Evolutionary conservation across 2,113 vertebrate genomes (phyloP).

Genomic region (Corvus cornix): DNA sequence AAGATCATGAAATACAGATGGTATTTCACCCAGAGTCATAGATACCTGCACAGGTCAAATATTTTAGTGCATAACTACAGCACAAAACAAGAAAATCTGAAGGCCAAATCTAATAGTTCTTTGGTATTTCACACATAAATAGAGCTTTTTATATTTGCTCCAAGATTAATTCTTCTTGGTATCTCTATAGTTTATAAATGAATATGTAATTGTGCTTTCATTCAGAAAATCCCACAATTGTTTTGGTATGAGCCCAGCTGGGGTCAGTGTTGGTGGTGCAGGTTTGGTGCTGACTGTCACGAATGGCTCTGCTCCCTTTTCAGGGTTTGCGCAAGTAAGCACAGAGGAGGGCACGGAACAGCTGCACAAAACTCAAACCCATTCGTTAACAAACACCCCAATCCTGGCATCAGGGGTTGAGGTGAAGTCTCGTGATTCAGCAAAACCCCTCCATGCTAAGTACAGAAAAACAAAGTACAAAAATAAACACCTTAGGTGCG

Average conservation of each 20-base stretch:
- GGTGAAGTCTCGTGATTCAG: neutral
- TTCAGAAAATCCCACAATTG: neutral
- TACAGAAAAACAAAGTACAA: neutral
- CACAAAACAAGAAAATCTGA: neutral
- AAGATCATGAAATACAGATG: constrained; percentile 32
- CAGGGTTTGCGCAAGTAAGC: neutral
- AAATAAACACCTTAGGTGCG: neutral
- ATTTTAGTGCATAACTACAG: neutral
- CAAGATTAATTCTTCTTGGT: neutral
- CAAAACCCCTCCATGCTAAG: neutral
- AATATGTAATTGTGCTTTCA: neutral
- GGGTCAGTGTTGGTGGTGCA: neutral
- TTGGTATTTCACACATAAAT: neutral
- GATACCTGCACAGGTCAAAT: neutral
- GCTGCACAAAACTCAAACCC: neutral
- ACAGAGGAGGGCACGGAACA: neutral
- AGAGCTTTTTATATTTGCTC: neutral
- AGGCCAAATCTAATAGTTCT: neutral
- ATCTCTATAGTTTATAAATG: neutral
- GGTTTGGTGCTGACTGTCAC: neutral
- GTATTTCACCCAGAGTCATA: constrained; percentile 30
- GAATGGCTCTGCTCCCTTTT: neutral
- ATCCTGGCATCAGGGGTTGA: neutral
- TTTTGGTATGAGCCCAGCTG: neutral
- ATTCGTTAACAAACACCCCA: neutral